A percentile compares a stretch with the other conserved stretches of the same genome.
phyloP scores from a whole-genome alignment of 35 echinoderm and acorn worm species.

The Apostichopus californicus region DNA sequence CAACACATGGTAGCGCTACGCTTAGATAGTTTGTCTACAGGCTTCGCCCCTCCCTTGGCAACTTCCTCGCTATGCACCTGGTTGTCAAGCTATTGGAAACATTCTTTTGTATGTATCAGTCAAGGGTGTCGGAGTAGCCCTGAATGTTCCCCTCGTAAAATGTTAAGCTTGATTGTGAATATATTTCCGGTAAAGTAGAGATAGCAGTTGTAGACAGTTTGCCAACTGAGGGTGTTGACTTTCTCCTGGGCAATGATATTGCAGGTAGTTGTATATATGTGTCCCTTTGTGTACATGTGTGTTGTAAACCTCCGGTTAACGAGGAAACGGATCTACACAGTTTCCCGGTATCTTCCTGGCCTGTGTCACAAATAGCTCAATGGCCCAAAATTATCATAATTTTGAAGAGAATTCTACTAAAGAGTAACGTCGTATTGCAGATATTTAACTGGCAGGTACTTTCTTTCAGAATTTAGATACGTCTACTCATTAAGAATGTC shows the following conservation, averaged over 20 bases:
- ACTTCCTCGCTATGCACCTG: too few species aligned
- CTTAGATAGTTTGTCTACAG: too few species aligned
- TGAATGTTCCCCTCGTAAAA: background rate
- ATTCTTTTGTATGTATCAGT: constrained; percentile 2
- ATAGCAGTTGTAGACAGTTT: background rate
- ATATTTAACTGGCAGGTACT: background rate
- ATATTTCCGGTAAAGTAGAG: background rate
- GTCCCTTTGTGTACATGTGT: background rate
- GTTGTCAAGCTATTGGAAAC: background rate
- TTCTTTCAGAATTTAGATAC: too few species aligned
- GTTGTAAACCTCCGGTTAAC: background rate
- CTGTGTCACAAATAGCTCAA: background rate
- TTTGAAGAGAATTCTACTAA: background rate
- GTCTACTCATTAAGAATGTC: too few species aligned
- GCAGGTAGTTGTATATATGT: background rate
- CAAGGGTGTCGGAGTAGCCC: background rate
- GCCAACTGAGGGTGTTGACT: background rate
- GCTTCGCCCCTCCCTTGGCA: too few species aligned
- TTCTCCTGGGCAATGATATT: background rate
- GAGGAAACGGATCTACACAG: background rate
- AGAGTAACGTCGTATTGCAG: background rate
- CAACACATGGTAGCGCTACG: too few species aligned
- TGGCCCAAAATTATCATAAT: background rate
- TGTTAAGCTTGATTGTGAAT: background rate
- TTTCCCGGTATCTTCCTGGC: background rate